Evolutionary conservation across 2,888 invertebrate genomes (phyloP), one percentile per base, ranked within the genome.

Genomic region (Pedicia rivosa): DNA sequence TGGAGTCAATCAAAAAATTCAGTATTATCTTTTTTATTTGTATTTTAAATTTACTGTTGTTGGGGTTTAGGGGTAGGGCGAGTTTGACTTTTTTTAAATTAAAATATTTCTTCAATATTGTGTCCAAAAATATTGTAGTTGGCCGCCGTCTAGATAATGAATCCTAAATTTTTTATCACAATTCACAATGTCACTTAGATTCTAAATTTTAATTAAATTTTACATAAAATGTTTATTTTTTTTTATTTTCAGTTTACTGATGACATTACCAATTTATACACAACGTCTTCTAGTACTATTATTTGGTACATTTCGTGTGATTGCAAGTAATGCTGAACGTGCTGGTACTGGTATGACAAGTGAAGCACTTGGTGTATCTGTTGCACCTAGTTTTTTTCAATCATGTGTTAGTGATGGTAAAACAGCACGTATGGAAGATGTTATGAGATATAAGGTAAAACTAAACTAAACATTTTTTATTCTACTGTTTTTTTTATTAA

Each of bases 291-390:
- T 97, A 54, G 92, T 95, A 50, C 71, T 97, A 48, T 70, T 97
- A 43, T 95, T 97, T 64, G 97, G 97, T 47, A 97, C 95, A 52
- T 97, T 92, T 66, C 77, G 90, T 50, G 87, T 90, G 47, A 90
- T 92, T 60, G 87, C 91, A 15, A 86, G 86, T 47, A 87, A 87
- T 59, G 84, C 88, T 50, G 86, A 86, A 47, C 75, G 81, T 59
- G 84, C 84, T 50, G 76, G 78, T 51, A 90, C 90, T 37, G 87
- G 88, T 48, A 92, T 92, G 92, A 86, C 86, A 48, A 86, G 90
- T 49, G 91, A 92, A 65, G 91, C 92, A 28, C 68, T 94, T 47
- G 91, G 91, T 44, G 91, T 94, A 51, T 88, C 88, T 27, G 92
- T 92, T 34, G 92, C 92, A 37, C 92, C 92, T 15, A 91, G 90